Percentiles rank a stretch among this genome's conserved stretches.
Conservation (phyloP, 2,797 vertebrate genomes). For the Acanthopagrus latus region DNA sequence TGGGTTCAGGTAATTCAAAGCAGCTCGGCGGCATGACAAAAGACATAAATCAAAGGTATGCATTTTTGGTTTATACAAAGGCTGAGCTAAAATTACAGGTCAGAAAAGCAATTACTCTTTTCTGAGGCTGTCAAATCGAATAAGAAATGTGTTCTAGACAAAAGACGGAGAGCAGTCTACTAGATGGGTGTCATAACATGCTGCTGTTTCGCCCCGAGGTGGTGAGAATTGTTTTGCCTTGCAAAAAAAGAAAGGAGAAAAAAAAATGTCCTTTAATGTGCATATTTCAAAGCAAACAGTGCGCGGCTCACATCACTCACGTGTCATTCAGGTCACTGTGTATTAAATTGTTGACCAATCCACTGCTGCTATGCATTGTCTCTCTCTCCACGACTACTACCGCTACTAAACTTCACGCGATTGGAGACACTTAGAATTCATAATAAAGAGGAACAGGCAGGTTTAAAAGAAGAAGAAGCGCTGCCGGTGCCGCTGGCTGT, state of each 20-base stretch:
- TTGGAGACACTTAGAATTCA: constrained; percentile 38
- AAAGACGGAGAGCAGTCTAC: constrained; percentile 70
- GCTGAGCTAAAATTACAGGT: constrained; percentile 83
- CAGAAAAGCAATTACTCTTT: constrained; percentile 86
- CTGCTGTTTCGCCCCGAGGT: constrained; percentile 72
- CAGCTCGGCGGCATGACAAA: constrained; percentile 78
- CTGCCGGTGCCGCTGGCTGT: not conserved
- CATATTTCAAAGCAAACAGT: constrained; percentile 64
- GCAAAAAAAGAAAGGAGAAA: constrained; percentile 61
- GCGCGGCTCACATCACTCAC: constrained; percentile 43
- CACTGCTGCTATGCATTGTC: constrained; percentile 28
- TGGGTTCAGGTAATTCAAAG: constrained; percentile 75
- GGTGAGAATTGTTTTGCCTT: constrained; percentile 77
- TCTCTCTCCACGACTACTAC: constrained; percentile 7
- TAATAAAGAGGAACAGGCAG: constrained; percentile 20
- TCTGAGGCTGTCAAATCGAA: constrained; percentile 82
- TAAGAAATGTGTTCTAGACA: constrained; percentile 81
- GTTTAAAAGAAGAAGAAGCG: constrained; percentile 18
- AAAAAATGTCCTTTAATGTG: constrained; percentile 51
- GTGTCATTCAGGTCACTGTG: constrained; percentile 62
- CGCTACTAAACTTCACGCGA: constrained; percentile 5
- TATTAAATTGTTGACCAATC: constrained; percentile 45
- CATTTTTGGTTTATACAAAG: constrained; percentile 81
- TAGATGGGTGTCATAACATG: constrained; percentile 77
- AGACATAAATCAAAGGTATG: constrained; percentile 82